These are phyloP conservation scores for Lepidonotus clava DNA, from an alignment of 2,888 invertebrate genomes.

Conservation along the genomic window DNA sequence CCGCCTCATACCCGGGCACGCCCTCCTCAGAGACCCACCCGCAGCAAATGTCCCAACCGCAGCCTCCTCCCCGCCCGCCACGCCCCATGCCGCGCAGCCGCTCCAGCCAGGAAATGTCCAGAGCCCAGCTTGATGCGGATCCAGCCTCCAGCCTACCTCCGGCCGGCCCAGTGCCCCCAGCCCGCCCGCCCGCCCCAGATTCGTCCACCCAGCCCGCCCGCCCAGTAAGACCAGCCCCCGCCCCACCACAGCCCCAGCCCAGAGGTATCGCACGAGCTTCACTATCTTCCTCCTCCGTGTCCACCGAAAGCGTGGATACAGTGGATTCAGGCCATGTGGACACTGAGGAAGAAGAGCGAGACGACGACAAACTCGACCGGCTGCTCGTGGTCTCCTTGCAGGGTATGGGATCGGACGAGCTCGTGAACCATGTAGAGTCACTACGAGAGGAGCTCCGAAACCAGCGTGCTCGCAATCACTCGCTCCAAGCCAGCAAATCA, in stretches of 20 bases:
- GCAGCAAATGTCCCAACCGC: too few species aligned
- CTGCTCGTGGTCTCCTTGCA: background rate
- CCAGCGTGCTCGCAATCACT: conserved; percentile 25
- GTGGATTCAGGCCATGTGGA: conserved; percentile 24
- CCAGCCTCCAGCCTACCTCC: background rate
- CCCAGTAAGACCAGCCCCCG: background rate
- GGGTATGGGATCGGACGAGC: conserved; percentile 23
- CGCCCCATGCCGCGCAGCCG: conserved; percentile 2
- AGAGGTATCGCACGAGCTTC: background rate
- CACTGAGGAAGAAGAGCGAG: conserved; percentile 55
- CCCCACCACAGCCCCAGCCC: background rate
- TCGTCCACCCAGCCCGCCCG: background rate
- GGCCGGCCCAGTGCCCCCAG: background rate
- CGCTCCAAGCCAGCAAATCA: conserved; percentile 64
- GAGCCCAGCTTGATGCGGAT: background rate
- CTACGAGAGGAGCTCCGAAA: conserved; percentile 36
- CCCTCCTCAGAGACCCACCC: background rate
- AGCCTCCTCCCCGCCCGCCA: background rate
- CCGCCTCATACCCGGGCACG: background rate
- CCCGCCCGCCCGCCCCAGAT: background rate
- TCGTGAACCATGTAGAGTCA: background rate
- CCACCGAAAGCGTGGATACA: conserved; percentile 20
- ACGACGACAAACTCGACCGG: conserved; percentile 60
- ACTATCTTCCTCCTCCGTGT: conserved; percentile 3
- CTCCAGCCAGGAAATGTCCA: background rate